Base-by-base conservation (phyloP, 2,113 vertebrate genomes). In the Tichodroma muraria region DNA sequence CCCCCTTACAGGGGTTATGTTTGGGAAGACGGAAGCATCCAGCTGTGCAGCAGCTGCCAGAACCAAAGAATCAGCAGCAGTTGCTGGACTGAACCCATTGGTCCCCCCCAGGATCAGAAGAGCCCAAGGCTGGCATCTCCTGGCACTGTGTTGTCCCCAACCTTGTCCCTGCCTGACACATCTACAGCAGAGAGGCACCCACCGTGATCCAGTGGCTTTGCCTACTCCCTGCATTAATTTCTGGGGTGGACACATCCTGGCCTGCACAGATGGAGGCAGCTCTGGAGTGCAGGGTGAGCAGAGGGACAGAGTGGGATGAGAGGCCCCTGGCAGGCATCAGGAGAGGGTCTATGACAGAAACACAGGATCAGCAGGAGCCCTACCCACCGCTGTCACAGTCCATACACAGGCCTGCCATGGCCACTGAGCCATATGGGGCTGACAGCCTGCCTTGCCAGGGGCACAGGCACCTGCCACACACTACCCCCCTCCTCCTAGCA, bases 21-120 rank as follows among this genome's bases (percentile, higher is more conserved):
- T 7, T 47, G 61, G 66, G 71, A 68, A 68, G 28, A n/a, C 20
- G 77, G 22, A 24, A 35, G 13, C 57, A 56, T 20, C 80, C 80
- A 92, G 85, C 60, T 87, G 78, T 73, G 71, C 84, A 85, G 64
- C 77, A 73, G 44, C 80, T 93, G 85, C 35, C 12, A 23, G 12
- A 68, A 69, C 35, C 4, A 33, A 42, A 64, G 21, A 77, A 49
- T 11, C 59, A 44, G 40, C 37, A 80, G 79, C 42, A 45, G 8
- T 4, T 15, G 1, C 37, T 73, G 84, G 23, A 35, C 13, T 2
- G 0, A 85, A 64, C 13, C 45, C 33, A 1, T 0, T 15, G 28
- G 19, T 28, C 10, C n/a, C 14, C 65, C 7, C 8, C 22, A 49
- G 37, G 28, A 30, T 4, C 21, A 47, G 44, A 27, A 56, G 31